Evolutionary conservation across 2,797 vertebrate genomes (phyloP), one percentile per base, ranked within the genome.

Genomic region (Tokudaia muenninki): DNA sequence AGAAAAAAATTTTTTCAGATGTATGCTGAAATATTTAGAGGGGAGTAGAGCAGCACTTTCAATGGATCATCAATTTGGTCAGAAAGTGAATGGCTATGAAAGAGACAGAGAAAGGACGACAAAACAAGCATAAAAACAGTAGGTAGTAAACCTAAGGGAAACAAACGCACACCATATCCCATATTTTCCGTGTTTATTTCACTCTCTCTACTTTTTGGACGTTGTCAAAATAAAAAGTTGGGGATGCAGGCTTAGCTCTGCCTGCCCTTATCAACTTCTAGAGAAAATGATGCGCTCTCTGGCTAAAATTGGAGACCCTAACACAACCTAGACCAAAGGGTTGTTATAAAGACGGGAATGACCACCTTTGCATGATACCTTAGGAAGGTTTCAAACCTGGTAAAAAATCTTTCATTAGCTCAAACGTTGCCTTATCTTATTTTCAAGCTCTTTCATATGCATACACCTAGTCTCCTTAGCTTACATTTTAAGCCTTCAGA

Each of bases 401-500:
- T 21, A n/a, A 78, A 5, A 47, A 57, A 91, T 74, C 74, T n/a
- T 74, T 65, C 9, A 63, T 57, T 89, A 34, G 41, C 34, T 79
- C 50, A 65, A 13, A 59, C 65, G 22, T 11, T 55, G 13, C 77
- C 63, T 82, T 93, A 59, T 55, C 84, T 31, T 86, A 61, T 90
- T 83, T 44, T 80, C 6, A 52, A n/a, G 50, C 52, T 94, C 22
- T 83, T 93, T 95, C 81, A 72, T 74, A 84, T 67, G 19, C n/a
- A 63, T 44, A 8, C 67, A 77, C 63, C 17, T 29, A 82, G 34
- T 89, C 83, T 74, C 67, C 29, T 82, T 90, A 67, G 82, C 67
- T 94, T 90, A 24, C 24, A 90, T 63, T 84, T 93, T 63, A 94
- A 94, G 87, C 57, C 63, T 91, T 55, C 81, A 61, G 79, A 82